Evolutionary conservation across 2,888 invertebrate species (phyloP).

Genomic region (Chymomyza fuscimana): DNA sequence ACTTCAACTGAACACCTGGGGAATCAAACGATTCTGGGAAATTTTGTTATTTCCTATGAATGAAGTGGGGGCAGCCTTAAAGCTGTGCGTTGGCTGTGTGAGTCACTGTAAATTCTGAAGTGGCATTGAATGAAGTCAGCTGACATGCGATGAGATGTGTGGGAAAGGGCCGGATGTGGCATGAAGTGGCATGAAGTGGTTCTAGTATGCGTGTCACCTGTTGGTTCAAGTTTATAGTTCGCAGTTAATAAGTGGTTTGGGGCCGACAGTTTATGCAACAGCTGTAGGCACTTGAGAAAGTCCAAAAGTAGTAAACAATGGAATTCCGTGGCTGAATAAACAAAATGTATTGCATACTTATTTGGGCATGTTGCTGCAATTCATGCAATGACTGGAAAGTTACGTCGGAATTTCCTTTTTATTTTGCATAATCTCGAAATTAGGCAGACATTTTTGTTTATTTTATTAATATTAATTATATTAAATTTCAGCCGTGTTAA

Average conservation of each 20-base stretch:
- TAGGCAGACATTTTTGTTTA: too few relatives aligned
- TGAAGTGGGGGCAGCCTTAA: background rate
- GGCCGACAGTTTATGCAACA: background rate
- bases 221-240: background rate
- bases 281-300: background rate
- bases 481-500: too few relatives aligned
- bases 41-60: background rate
- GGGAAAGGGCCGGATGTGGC: too few relatives aligned
- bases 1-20: background rate
- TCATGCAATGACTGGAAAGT: too few relatives aligned
- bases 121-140: background rate
- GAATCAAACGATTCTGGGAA: background rate
- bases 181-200: background rate
- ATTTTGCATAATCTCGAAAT: too few relatives aligned
- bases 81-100: background rate
- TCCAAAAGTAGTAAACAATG: background rate
- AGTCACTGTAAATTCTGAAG: constrained; percentile 2
- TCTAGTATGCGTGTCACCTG: background rate
- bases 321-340: background rate
- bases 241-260: background rate
- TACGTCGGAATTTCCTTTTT: too few relatives aligned
- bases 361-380: background rate
- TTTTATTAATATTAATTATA: too few relatives aligned
- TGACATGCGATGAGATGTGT: background rate
- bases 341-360: background rate